These are phyloP conservation scores for Drosophila quinaria DNA, from an alignment of 2,888 invertebrate genomes.

Conservation along the genomic window DNA sequence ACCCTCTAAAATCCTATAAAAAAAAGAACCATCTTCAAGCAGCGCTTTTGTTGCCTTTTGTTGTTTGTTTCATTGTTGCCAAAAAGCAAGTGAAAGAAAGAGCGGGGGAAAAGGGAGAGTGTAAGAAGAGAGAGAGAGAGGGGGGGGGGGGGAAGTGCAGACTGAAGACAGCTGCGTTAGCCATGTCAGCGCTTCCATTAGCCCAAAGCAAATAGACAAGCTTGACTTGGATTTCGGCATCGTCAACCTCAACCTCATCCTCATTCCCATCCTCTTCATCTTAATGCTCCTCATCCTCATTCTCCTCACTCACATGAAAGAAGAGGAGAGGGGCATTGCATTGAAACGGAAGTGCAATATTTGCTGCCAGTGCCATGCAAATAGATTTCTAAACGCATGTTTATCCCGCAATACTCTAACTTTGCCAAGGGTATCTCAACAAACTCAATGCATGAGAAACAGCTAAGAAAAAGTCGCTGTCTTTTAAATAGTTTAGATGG, in stretches of 20 bases:
- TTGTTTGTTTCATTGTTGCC: conserved; percentile 58
- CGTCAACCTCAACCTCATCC: not conserved
- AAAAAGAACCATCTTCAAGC: conserved; percentile 30
- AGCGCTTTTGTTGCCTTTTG: conserved; percentile 53
- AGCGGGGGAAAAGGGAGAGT: not conserved
- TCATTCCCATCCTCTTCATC: not conserved
- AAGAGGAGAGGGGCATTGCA: conserved; percentile 21
- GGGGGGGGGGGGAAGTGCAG: not conserved
- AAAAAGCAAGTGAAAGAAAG: conserved; percentile 36
- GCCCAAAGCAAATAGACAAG: conserved; percentile 75
- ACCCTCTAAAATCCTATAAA: not conserved
- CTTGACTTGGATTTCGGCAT: conserved; percentile 75
- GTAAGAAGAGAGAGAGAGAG: not conserved
- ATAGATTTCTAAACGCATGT: conserved; percentile 73
- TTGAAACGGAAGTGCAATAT: conserved; percentile 77
- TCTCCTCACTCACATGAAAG: not conserved
- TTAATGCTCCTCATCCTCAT: not conserved
- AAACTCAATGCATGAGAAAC: not conserved
- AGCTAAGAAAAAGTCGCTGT: not conserved
- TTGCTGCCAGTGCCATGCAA: conserved; percentile 68
- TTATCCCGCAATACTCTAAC: conserved; percentile 28
- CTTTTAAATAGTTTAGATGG: too few species aligned
- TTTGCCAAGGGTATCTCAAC: not conserved
- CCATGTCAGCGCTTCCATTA: conserved; percentile 66
- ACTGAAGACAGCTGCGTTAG: conserved; percentile 35